phyloP scores from a whole-genome alignment of 2,797 vertebrate genomes.

The Micropoecilia bifurca region DNA sequence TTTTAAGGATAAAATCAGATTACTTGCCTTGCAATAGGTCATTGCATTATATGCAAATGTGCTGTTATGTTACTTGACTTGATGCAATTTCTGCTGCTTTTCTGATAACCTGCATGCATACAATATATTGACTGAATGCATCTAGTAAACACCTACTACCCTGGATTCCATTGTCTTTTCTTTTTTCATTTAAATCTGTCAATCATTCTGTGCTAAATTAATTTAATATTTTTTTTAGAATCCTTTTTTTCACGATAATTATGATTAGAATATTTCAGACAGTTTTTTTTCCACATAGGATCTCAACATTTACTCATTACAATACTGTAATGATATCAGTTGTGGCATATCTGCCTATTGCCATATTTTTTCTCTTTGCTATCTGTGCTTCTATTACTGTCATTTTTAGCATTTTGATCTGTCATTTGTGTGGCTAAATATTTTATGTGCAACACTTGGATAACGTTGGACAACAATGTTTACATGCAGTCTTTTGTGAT shows the following conservation, averaged over 20 bases:
- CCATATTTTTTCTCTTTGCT: background rate
- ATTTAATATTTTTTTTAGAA: background rate
- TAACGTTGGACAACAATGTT: background rate
- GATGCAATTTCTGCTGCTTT: conserved; percentile 22
- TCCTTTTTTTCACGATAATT: background rate
- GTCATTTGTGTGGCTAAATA: background rate
- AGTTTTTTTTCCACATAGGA: background rate
- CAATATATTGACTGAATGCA: background rate
- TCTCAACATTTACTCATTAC: background rate
- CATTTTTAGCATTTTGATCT: background rate
- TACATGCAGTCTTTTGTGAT: background rate
- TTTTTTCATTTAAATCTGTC: background rate
- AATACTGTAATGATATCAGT: too few species aligned
- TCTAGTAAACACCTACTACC: conserved; percentile 11
- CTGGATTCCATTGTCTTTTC: background rate
- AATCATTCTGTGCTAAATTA: background rate
- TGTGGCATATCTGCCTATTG: too few species aligned
- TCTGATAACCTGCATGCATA: conserved; percentile 1
- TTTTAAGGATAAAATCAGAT: conserved; percentile 32
- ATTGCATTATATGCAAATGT: conserved; percentile 32
- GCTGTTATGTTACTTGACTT: conserved; percentile 16
- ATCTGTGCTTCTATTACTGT: background rate
- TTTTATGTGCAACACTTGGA: background rate
- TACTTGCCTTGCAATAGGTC: conserved; percentile 22
- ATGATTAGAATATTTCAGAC: background rate